Base-by-base conservation (phyloP, 1,140 invertebrate species). In the Temnothorax nylanderi region DNA sequence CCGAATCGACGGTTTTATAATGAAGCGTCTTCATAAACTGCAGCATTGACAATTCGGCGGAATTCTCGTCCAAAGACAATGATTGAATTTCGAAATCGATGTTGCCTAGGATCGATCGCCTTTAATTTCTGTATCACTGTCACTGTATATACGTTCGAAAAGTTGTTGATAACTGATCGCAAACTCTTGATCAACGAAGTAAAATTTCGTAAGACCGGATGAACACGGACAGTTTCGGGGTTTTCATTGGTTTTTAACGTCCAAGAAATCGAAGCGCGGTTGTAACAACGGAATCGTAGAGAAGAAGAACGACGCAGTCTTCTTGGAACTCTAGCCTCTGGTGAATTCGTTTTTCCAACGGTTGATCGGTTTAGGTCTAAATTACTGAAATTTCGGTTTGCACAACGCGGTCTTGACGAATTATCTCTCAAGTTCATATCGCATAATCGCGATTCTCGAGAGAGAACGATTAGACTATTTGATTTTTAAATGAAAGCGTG, bases 271-370 rank as follows among this genome's bases (percentile, higher is more conserved):
- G 95, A 99, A 99, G 92, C 97, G 96, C 2, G 98, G 94, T 86
- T 98, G 97, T 11, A 99, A 94, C 2, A 98, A 98, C 0, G 98
- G 96, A 77, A 99, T 96, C 0, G 98, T 99, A 0, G 99, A 98
- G 51, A 99, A 94, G 93, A 99, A 99, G 95, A 99, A 99, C 0
- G 99, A 99, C 0, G 99, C 98, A 41, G 96, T 96, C 95, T n/a
- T n/a, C 98, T 98, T 0, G 98, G 97, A 1, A 96, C 96, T 26
- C 1, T 26, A 26, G 34, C 16, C 13, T 64, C 16, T 8, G 4
- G 7, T 2, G 62, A 3, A 64, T 16, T 62, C 13, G 58, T 32
- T 64, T 64, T 64, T 41, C 37, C 21, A 4, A 60, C 10, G 3
- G 8, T 3, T 58, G 7, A 58, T 58, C n/a, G n/a, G 7, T 21